phyloP scores from a whole-genome alignment of 1,140 invertebrate genomes.

The Neotoxoptera formosana region DNA sequence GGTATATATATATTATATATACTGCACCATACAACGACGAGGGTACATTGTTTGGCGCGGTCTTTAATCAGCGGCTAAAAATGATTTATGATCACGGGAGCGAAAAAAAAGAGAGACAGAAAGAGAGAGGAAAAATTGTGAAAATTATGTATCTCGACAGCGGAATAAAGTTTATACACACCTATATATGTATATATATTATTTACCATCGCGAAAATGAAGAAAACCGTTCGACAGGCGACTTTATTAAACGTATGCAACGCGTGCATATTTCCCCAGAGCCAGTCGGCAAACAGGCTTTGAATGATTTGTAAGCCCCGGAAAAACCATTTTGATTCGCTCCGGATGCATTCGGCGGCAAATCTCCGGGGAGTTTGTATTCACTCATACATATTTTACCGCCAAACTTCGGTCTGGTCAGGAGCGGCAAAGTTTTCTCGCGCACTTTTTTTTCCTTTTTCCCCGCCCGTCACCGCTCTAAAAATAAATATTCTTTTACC shows the following conservation, averaged over 20 bases:
- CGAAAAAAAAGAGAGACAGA: neutral
- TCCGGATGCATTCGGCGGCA: constrained; percentile 18
- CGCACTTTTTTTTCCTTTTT: neutral
- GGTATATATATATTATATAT: neutral
- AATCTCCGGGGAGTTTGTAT: constrained; percentile 14
- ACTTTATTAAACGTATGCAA: constrained; percentile 54
- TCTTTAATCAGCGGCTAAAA: constrained; percentile 15
- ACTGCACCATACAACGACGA: neutral
- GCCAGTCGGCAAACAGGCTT: constrained; percentile 45
- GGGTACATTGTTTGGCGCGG: neutral
- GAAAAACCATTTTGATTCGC: constrained; percentile 43
- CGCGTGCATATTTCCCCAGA: constrained; percentile 54
- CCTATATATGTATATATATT: neutral
- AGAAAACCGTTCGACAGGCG: constrained; percentile 23
- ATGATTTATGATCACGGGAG: neutral
- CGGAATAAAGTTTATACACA: neutral
- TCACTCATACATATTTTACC: constrained; percentile 53
- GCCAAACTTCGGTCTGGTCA: constrained; percentile 34
- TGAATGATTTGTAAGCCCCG: constrained; percentile 54
- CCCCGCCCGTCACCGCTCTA: neutral
- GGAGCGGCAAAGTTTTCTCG: constrained; percentile 35
- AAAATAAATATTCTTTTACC: neutral
- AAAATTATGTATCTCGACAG: neutral
- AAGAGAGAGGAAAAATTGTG: neutral
- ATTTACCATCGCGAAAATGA: constrained; percentile 27